A percentile compares a stretch with the other conserved stretches of the same genome.
These are phyloP conservation scores for Apamea monoglypha DNA, from an alignment of 2,888 invertebrate genomes.

Conservation along the genomic window DNA sequence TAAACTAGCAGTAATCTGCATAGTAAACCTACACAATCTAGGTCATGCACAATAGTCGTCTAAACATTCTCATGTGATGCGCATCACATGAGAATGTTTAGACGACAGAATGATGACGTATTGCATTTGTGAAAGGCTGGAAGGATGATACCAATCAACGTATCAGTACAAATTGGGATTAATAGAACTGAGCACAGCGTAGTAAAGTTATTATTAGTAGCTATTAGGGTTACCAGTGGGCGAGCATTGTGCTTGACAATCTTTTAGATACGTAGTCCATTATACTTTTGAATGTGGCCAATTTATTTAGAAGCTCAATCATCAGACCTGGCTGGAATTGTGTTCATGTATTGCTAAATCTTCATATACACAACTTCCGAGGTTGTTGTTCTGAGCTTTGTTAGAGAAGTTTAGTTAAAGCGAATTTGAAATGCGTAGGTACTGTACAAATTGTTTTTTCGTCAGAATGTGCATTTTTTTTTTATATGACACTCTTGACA, in stretches of 20 bases:
- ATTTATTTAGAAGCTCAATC: not conserved
- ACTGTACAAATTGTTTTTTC: not conserved
- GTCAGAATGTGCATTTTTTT: not conserved
- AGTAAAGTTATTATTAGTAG: slow-evolving; percentile 48
- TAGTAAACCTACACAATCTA: slow-evolving; percentile 26
- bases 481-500: slow-evolving; percentile 18
- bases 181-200: slow-evolving; percentile 55
- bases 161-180: slow-evolving; percentile 61
- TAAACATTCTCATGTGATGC: too few species aligned
- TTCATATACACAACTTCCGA: not conserved
- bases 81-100: slow-evolving; percentile 49
- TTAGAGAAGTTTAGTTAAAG: not conserved
- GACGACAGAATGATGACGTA: slow-evolving; percentile 58
- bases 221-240: slow-evolving; percentile 43
- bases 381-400: not conserved
- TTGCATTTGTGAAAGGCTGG: slow-evolving; percentile 43
- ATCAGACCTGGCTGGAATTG: not conserved
- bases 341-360: not conserved
- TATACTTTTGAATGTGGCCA: not conserved
- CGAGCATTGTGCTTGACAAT: not conserved
- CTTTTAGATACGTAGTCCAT: not conserved
- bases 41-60: slow-evolving; percentile 39
- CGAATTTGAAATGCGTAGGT: too few species aligned
- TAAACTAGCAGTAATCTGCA: slow-evolving; percentile 1
- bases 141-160: slow-evolving; percentile 65